phyloP scores from a whole-genome alignment of 2,113 vertebrate genomes.

The Chloebia gouldiae region DNA sequence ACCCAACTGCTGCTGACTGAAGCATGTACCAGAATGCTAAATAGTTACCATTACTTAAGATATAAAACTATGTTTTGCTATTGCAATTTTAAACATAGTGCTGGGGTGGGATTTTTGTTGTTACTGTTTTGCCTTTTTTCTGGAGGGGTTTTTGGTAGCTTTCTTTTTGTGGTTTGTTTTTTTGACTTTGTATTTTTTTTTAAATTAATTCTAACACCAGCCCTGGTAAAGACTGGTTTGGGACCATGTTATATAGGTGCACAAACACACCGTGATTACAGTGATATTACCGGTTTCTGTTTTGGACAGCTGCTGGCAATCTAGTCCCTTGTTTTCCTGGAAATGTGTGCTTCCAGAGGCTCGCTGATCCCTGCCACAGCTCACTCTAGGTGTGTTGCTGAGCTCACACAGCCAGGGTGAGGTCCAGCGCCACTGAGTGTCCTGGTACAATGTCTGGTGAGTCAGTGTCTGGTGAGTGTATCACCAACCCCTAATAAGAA shows the following conservation, averaged over 20 bases:
- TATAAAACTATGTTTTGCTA: not conserved
- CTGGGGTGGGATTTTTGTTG: not conserved
- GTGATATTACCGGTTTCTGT: not conserved
- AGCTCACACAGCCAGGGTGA: not conserved
- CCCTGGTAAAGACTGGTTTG: not conserved
- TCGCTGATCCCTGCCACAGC: accelerated
- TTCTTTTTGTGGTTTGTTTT: not conserved
- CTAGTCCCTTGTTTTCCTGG: not conserved
- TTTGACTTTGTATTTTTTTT: not conserved
- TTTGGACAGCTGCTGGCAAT: not conserved
- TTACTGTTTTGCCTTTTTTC: not conserved
- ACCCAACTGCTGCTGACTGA: not conserved
- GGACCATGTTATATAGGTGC: not conserved
- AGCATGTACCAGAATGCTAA: not conserved
- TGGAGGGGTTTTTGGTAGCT: not conserved
- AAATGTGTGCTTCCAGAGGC: not conserved
- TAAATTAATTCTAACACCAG: not conserved
- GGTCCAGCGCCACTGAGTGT: not conserved
- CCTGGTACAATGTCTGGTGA: not conserved
- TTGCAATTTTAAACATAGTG: not conserved
- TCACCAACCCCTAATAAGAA: not conserved
- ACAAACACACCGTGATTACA: not conserved
- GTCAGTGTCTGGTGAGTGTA: not conserved
- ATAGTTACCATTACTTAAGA: not conserved
- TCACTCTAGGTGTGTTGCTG: not conserved